Evolutionary conservation across 2,888 invertebrate species (phyloP).

Genomic region (Dryocosmus kuriphilus): DNA sequence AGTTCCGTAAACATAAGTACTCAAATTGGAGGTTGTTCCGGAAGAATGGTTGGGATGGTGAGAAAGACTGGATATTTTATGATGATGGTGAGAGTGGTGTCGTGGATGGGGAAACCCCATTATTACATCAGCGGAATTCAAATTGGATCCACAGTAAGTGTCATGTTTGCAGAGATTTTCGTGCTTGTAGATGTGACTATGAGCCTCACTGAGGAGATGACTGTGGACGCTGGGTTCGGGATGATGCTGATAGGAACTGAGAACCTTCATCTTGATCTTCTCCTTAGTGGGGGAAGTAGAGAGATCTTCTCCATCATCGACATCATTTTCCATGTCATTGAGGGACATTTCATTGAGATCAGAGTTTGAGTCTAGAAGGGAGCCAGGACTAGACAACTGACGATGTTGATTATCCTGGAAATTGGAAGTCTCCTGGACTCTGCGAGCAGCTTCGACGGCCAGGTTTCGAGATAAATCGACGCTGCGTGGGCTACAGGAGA

Average conservation of each 20-base stretch:
- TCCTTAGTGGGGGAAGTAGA: conserved; percentile 56
- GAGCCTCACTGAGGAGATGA: conserved; percentile 61
- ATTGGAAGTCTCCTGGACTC: conserved; percentile 61
- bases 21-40: conserved; percentile 21
- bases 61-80: conserved; percentile 56
- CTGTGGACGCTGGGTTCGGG: conserved; percentile 61
- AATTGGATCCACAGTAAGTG: conserved; percentile 55
- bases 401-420: conserved; percentile 57
- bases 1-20: conserved; percentile 24
- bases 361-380: conserved; percentile 55
- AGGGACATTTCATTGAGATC: conserved; percentile 53
- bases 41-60: conserved; percentile 49
- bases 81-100: conserved; percentile 66
- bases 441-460: conserved; percentile 62
- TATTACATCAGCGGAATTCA: conserved; percentile 57
- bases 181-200: conserved; percentile 62
- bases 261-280: conserved; percentile 62
- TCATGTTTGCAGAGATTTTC: conserved; percentile 47
- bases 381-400: conserved; percentile 63
- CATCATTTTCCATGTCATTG: conserved; percentile 60
- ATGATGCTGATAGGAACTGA: conserved; percentile 65
- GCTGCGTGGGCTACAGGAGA: conserved; percentile 63
- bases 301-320: conserved; percentile 58
- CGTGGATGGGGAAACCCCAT: conserved; percentile 62
- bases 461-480: conserved; percentile 63